A percentile compares a stretch with the other conserved stretches of the same genome.
phyloP scores from a whole-genome alignment of 1,140 invertebrate species.

The Subanguina moxae region DNA sequence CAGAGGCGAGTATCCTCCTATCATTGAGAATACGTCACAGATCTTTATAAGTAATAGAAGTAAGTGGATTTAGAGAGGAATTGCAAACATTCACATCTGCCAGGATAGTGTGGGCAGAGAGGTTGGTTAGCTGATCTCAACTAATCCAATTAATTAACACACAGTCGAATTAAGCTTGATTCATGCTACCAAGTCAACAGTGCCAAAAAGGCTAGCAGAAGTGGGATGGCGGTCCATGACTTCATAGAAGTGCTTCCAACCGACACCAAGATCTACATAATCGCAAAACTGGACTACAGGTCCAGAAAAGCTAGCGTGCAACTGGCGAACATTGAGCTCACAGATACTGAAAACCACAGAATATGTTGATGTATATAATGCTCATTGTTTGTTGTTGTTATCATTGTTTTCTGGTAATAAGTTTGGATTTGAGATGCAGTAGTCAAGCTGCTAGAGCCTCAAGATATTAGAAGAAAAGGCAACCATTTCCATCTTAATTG shows the following conservation, averaged over 20 bases:
- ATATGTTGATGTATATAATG: slow-evolving; percentile 33
- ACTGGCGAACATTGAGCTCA: slow-evolving; percentile 40
- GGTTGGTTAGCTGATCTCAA: slow-evolving; percentile 24
- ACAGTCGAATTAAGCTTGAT: slow-evolving; percentile 4
- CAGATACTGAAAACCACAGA: slow-evolving; percentile 42
- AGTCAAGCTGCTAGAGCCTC: background rate
- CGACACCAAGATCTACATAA: slow-evolving; percentile 54
- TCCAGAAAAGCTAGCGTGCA: slow-evolving; percentile 38
- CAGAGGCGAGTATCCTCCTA: background rate
- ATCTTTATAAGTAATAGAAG: too few relatives aligned
- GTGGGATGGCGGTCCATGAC: slow-evolving; percentile 40
- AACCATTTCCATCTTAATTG: too few relatives aligned
- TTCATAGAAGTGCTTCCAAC: slow-evolving; percentile 51
- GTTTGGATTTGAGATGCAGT: background rate
- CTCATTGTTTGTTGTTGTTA: background rate
- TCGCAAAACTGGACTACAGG: slow-evolving; percentile 38
- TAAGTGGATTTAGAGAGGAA: slow-evolving; percentile 43
- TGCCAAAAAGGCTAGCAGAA: slow-evolving; percentile 15
- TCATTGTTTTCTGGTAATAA: background rate
- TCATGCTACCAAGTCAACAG: slow-evolving; percentile 27
- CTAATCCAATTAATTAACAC: too few relatives aligned
- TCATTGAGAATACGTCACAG: too few relatives aligned
- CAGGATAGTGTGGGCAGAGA: slow-evolving; percentile 51
- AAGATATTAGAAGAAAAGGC: too few relatives aligned
- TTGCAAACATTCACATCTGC: slow-evolving; percentile 51